Conservation (phyloP, 2,888 invertebrate species). For the Polymixis lichenea region DNA sequence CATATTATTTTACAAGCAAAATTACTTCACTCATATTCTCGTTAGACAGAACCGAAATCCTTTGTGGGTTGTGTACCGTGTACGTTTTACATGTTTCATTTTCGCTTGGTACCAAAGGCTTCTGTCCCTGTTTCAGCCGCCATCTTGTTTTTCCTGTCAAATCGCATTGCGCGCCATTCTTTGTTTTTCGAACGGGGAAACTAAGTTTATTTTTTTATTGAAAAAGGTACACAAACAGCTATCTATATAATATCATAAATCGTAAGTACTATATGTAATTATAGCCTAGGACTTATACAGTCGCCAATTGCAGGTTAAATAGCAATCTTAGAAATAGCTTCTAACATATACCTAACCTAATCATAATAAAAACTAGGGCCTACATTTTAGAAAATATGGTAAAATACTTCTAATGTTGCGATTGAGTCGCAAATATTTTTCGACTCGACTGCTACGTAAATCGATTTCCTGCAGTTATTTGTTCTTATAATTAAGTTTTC, state of each 20-base stretch:
- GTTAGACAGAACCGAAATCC: constrained; percentile 58
- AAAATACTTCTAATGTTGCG: no score
- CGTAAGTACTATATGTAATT: no score
- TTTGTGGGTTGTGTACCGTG: constrained; percentile 40
- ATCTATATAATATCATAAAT: no score
- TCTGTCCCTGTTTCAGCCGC: constrained; percentile 11
- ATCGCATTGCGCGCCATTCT: constrained; percentile 30
- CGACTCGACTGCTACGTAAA: no score
- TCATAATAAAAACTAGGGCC: no score
- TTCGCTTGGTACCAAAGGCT: constrained; percentile 25
- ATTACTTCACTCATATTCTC: constrained; percentile 46
- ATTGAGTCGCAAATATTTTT: neutral
- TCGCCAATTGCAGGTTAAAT: no score
- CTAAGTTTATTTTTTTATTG: neutral
- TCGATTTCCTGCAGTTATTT: constrained; percentile 38
- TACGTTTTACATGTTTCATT: constrained; percentile 29
- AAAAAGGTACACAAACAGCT: no score
- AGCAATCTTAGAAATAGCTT: no score
- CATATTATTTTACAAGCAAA: constrained; percentile 59
- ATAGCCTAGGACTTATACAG: no score
- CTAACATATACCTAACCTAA: no score
- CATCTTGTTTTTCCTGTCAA: constrained; percentile 45
- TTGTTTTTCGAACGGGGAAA: neutral
- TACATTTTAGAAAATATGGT: no score
- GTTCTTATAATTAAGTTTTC: constrained; percentile 32